Conservation (phyloP, 2,888 invertebrate species). For the Eristalis tenax region DNA sequence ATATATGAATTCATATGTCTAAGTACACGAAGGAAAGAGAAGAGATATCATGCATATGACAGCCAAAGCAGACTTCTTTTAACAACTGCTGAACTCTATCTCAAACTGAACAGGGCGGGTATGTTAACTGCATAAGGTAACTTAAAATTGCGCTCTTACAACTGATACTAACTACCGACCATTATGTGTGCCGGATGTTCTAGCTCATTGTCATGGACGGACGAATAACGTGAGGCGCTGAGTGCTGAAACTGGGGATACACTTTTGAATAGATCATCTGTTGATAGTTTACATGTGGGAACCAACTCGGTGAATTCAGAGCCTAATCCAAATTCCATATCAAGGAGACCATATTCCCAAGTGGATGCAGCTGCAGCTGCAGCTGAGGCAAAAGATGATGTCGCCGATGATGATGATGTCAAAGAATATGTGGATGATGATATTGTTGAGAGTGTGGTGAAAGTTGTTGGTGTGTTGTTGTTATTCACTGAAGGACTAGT, state of each 20-base stretch:
- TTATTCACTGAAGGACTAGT: slow-evolving; percentile 47
- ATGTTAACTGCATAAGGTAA: slow-evolving; percentile 60
- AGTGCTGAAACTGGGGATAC: slow-evolving; percentile 79
- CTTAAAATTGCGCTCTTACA: slow-evolving; percentile 74
- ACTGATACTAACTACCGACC: slow-evolving; percentile 83
- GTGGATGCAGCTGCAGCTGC: slow-evolving; percentile 76
- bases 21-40: neutral
- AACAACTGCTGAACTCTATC: slow-evolving; percentile 20
- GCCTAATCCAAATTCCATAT: slow-evolving; percentile 82
- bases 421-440: slow-evolving; percentile 78
- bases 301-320: slow-evolving; percentile 83
- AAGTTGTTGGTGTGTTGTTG: slow-evolving; percentile 76
- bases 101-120: slow-evolving; percentile 58
- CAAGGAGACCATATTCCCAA: slow-evolving; percentile 81
- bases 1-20: slow-evolving; percentile 21
- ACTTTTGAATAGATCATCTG: slow-evolving; percentile 82
- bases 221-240: slow-evolving; percentile 76
- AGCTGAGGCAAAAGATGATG: slow-evolving; percentile 65
- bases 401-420: slow-evolving; percentile 78
- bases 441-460: slow-evolving; percentile 79
- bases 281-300: slow-evolving; percentile 83
- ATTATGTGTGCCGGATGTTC: slow-evolving; percentile 84
- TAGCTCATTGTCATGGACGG: slow-evolving; percentile 81
- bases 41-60: slow-evolving; percentile 3
- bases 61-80: slow-evolving; percentile 13